Conservation (phyloP, 2,888 invertebrate species). For the Clivina fossor region DNA sequence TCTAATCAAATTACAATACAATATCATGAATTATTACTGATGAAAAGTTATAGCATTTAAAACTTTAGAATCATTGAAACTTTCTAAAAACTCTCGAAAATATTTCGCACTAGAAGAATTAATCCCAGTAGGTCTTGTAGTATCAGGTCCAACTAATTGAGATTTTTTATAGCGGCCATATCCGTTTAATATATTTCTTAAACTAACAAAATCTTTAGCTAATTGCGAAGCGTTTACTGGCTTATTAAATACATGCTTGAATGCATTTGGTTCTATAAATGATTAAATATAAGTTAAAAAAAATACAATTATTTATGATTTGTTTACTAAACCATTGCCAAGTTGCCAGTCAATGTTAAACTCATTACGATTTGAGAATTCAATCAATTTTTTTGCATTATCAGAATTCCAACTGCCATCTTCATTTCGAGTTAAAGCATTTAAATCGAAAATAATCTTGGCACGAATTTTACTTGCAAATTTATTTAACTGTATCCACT, state of each 20-base stretch:
- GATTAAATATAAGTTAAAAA: conserved; percentile 20
- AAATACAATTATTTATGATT: conserved; percentile 20
- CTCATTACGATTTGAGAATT: conserved; percentile 61
- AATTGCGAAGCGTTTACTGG: conserved; percentile 60
- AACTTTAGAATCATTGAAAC: conserved; percentile 50
- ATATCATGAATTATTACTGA: conserved; percentile 55
- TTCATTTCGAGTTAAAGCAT: conserved; percentile 62
- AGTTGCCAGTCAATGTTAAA: conserved; percentile 68
- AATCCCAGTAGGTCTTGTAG: conserved; percentile 62
- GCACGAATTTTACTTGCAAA: conserved; percentile 61
- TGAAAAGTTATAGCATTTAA: conserved; percentile 71
- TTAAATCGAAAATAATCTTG: conserved; percentile 70
- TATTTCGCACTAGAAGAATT: conserved; percentile 59
- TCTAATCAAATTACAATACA: not conserved
- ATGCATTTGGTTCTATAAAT: conserved; percentile 67
- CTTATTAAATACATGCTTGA: conserved; percentile 63
- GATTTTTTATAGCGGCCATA: conserved; percentile 58
- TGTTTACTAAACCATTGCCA: conserved; percentile 64
- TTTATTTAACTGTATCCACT: conserved; percentile 65
- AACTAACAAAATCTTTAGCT: conserved; percentile 62
- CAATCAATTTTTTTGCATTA: conserved; percentile 66
- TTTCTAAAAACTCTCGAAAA: conserved; percentile 60
- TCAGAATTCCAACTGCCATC: conserved; percentile 64
- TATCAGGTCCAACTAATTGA: conserved; percentile 69
- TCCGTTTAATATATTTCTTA: conserved; percentile 59